phyloP scores from a whole-genome alignment of 2,797 vertebrate genomes.

The Champsocephalus esox region DNA sequence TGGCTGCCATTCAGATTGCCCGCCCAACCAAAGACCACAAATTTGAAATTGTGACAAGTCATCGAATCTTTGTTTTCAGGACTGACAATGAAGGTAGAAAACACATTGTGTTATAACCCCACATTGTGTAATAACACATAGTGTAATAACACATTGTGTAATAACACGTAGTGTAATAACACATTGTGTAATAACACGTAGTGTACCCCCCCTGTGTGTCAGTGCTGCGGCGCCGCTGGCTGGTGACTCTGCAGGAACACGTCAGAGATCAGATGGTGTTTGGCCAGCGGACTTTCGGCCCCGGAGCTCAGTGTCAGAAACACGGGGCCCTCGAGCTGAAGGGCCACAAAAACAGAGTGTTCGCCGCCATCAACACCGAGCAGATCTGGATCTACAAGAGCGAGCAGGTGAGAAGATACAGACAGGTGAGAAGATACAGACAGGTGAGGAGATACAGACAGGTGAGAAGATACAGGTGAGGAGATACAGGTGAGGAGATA shows the following conservation, averaged over 20 bases:
- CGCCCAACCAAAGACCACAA: conserved; percentile 94
- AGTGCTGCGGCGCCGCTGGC: conserved; percentile 92
- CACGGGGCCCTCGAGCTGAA: conserved; percentile 91
- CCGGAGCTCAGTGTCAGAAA: conserved; percentile 88
- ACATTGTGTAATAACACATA: no score
- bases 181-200: no score
- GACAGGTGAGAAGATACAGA: no score
- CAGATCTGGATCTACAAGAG: conserved; percentile 96
- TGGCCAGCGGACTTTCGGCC: conserved; percentile 81
- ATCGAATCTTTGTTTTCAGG: conserved; percentile 94
- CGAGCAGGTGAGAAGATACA: conserved; percentile 87
- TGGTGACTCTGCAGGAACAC: conserved; percentile 89
- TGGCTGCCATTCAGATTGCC: conserved; percentile 93
- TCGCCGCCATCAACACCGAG: conserved; percentile 89
- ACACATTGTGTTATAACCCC: rapidly evolving
- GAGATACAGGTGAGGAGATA: no score
- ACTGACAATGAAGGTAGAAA: conserved; percentile 89
- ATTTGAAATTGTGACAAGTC: conserved; percentile 94
- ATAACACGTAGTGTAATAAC: no score
- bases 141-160: no score
- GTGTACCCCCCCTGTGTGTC: conserved; percentile 2
- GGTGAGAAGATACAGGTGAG: no score
- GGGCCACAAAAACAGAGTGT: conserved; percentile 93
- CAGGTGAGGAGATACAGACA: no score
- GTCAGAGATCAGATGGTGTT: conserved; percentile 90